These are phyloP conservation scores for Nomada hirtipes DNA, from an alignment of 2,888 invertebrate genomes.

Conservation along the genomic window DNA sequence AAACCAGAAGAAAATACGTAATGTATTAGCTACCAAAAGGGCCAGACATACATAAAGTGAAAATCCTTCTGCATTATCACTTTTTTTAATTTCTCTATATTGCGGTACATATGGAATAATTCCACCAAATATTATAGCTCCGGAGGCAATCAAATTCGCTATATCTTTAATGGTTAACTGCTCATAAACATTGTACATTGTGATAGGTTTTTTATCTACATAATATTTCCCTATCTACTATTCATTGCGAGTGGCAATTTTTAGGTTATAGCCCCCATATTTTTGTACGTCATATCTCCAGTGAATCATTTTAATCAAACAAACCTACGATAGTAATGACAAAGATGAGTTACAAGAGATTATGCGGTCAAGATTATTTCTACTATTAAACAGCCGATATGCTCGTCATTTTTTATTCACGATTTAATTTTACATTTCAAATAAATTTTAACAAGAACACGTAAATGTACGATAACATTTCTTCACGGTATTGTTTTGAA, in stretches of 20 bases:
- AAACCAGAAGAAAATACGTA: conserved; percentile 99
- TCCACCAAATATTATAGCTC: conserved; percentile 97
- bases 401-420: too few relatives aligned
- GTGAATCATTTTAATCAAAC: conserved; percentile 53
- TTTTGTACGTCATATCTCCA: conserved; percentile 41
- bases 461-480: too few relatives aligned
- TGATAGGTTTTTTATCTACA: conserved; percentile 36
- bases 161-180: conserved; percentile 91
- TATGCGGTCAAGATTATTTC: too few relatives aligned
- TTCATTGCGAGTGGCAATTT: conserved; percentile 22
- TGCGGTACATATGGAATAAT: conserved; percentile 98
- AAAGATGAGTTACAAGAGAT: too few relatives aligned
- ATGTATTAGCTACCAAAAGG: conserved; percentile 96
- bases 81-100: conserved; percentile 95
- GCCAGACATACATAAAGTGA: conserved; percentile 98
- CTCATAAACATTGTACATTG: conserved; percentile 71
- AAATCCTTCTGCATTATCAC: conserved; percentile 98
- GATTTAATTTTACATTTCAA: too few relatives aligned
- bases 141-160: conserved; percentile 92
- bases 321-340: conserved; percentile 32
- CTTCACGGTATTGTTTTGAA: too few relatives aligned
- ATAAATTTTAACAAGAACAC: too few relatives aligned
- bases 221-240: conserved; percentile 42
- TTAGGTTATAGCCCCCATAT: conserved; percentile 59
- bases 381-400: too few relatives aligned